phyloP scores from a whole-genome alignment of 2,797 vertebrate genomes.

The Ctenopoma multispine region DNA sequence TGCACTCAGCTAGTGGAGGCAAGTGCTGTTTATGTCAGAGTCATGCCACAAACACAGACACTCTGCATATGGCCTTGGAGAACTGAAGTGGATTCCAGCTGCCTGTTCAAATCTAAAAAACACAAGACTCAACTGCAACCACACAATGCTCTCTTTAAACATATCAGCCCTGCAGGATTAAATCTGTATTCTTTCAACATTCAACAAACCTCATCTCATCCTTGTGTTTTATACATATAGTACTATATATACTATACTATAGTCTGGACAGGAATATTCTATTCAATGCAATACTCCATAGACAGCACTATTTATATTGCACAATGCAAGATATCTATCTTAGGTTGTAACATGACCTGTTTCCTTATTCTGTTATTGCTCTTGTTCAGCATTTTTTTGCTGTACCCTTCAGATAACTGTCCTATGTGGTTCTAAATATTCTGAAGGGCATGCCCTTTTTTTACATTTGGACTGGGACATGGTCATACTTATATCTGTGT shows the following conservation, averaged over 20 bases:
- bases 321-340: background rate
- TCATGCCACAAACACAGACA: conserved; percentile 12
- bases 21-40: conserved; percentile 32
- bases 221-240: background rate
- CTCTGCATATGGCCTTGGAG: conserved; percentile 48
- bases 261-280: background rate
- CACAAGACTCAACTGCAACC: conserved; percentile 20
- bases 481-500: conserved; percentile 13
- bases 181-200: background rate
- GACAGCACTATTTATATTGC: background rate
- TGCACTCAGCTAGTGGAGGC: conserved; percentile 31
- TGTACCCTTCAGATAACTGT: background rate
- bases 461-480: conserved; percentile 11
- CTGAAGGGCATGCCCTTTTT: conserved; percentile 9
- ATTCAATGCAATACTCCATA: background rate
- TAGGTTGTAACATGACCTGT: background rate
- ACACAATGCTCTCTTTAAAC: background rate
- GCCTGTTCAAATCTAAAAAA: conserved; percentile 66
- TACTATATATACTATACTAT: no score
- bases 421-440: no score
- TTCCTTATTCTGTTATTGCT: conserved; percentile 3
- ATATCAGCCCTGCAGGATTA: background rate
- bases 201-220: background rate
- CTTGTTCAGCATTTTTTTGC: background rate
- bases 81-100: conserved; percentile 52